A percentile compares a stretch with the other conserved stretches of the same genome.
Evolutionary conservation across 2,113 vertebrate species (phyloP).

Genomic region (Lepus timidus): DNA sequence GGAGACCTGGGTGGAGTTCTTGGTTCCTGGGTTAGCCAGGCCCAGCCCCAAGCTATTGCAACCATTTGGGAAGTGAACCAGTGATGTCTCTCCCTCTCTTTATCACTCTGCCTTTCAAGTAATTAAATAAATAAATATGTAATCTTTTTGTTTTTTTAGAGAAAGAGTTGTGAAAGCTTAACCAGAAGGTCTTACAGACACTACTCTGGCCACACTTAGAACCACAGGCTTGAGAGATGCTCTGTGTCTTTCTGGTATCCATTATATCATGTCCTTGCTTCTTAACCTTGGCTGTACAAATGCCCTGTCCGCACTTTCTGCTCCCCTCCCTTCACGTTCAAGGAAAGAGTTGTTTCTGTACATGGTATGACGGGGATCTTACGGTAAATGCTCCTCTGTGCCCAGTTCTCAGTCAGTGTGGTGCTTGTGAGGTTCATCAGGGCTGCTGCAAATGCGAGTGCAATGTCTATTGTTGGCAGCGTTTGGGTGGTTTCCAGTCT

Average conservation of each 20-base stretch:
- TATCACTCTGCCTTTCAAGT: no score
- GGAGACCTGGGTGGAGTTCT: no score
- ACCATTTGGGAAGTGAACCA: no score
- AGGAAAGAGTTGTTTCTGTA: neutral
- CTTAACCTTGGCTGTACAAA: neutral
- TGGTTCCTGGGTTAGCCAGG: no score
- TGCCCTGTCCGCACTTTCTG: neutral
- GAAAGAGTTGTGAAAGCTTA: no score
- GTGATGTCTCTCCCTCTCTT: no score
- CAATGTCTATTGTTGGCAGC: neutral
- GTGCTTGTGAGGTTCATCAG: neutral
- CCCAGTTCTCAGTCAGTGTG: neutral
- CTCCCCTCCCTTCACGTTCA: neutral
- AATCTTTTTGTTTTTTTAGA: neutral
- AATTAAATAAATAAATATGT: no score
- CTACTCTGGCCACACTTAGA: neutral
- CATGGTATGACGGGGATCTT: neutral
- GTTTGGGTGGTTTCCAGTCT: neutral
- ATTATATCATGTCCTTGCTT: neutral
- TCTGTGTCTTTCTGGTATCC: neutral
- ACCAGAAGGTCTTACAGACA: no score
- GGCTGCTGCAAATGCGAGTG: neutral
- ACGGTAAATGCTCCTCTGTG: neutral
- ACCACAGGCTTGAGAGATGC: neutral
- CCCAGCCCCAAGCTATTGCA: no score